A percentile compares a stretch with the other conserved stretches of the same genome.
These are phyloP conservation scores for Manis pentadactyla DNA, from an alignment of 2,797 vertebrate species.

Conservation along the genomic window DNA sequence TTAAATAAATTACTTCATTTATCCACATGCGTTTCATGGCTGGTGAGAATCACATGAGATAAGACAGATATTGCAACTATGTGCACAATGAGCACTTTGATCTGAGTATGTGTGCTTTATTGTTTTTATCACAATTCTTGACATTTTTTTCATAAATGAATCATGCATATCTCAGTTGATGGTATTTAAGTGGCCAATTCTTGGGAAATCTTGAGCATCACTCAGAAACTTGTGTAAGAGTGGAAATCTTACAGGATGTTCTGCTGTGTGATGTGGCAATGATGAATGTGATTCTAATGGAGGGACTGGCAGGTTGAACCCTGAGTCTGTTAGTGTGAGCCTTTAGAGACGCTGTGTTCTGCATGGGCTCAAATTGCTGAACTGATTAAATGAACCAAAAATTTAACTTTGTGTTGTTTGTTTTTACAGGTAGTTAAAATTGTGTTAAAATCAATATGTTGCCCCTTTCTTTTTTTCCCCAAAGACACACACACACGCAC, in stretches of 20 bases:
- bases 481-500: neutral
- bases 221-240: neutral
- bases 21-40: neutral
- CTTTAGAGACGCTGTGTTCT: neutral
- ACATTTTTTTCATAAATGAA: neutral
- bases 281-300: neutral
- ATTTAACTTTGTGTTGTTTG: neutral
- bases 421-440: neutral
- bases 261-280: neutral
- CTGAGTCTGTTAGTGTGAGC: accelerated
- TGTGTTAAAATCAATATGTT: neutral
- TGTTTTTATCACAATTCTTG: slow-evolving; percentile 36
- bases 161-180: neutral
- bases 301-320: neutral
- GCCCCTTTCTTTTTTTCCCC: accelerated
- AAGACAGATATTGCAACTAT: neutral
- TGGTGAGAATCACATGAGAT: neutral
- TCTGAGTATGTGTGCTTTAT: neutral
- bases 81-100: neutral
- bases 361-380: neutral
- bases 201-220: neutral
- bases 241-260: neutral
- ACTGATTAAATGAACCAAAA: neutral
- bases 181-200: neutral
- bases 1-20: neutral